A percentile compares a stretch with the other conserved stretches of the same genome.
Conservation (phyloP, 2,797 vertebrate genomes). For the Podarcis siculus region DNA sequence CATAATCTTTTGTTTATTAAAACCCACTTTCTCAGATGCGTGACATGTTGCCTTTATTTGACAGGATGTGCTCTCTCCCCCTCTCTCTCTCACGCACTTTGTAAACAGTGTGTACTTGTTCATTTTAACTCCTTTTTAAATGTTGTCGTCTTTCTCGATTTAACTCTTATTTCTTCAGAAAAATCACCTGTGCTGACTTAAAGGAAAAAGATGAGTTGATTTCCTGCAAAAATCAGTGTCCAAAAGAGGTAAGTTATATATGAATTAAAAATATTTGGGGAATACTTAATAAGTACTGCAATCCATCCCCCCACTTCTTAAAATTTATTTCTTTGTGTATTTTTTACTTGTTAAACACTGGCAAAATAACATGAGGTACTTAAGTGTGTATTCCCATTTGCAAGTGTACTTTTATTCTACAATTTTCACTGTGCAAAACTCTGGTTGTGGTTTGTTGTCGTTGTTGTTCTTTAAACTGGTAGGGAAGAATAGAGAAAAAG, state of each 20-base stretch:
- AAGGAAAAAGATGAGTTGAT: slow-evolving; percentile 78
- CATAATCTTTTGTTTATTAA: too few relatives aligned
- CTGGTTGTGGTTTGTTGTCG: too few relatives aligned
- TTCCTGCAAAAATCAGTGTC: slow-evolving; percentile 89
- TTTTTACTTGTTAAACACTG: neutral
- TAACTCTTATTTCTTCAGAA: slow-evolving; percentile 72
- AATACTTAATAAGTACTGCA: neutral
- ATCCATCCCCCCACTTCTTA: neutral
- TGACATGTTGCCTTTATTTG: too few relatives aligned
- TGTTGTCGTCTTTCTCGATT: neutral
- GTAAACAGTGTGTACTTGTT: neutral
- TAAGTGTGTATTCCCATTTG: neutral
- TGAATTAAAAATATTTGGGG: neutral
- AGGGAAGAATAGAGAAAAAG: too few relatives aligned
- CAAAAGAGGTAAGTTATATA: slow-evolving; percentile 82
- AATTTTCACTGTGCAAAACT: neutral
- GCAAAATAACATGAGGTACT: neutral
- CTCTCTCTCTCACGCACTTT: too few relatives aligned
- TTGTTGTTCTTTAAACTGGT: neutral
- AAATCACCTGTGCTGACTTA: slow-evolving; percentile 76
- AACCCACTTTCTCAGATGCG: too few relatives aligned
- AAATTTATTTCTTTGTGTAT: neutral
- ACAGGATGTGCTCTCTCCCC: too few relatives aligned
- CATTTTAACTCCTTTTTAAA: neutral
- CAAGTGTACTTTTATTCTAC: neutral